Evolutionary conservation across 2,797 vertebrate genomes (phyloP).

Genomic region (Clarias platycephalus): DNA sequence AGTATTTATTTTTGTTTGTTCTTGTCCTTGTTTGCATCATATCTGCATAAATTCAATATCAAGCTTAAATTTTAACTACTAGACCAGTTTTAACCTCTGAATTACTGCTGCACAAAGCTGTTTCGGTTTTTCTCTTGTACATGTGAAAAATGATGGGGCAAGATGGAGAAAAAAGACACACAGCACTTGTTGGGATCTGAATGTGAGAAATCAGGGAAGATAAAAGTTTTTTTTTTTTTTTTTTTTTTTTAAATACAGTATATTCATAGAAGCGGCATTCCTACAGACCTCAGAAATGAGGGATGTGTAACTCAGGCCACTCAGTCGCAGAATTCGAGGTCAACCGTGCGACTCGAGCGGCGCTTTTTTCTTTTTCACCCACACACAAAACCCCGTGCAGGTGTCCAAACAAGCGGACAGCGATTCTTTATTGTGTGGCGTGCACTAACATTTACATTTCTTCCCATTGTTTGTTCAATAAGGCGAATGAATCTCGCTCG

Average conservation of each 20-base stretch:
- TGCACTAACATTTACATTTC: slow-evolving; percentile 69
- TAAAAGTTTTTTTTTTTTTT: neutral
- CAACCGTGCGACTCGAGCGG: slow-evolving; percentile 32
- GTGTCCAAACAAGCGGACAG: slow-evolving; percentile 70
- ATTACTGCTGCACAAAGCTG: neutral
- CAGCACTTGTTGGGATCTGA: neutral
- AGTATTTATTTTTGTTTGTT: neutral
- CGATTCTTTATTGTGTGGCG: slow-evolving; percentile 52
- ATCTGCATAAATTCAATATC: neutral
- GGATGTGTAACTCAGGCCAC: slow-evolving; percentile 16
- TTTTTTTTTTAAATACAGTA: neutral
- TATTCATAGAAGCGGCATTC: neutral
- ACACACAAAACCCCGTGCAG: slow-evolving; percentile 57
- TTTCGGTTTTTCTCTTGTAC: neutral
- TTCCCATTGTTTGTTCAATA: slow-evolving; percentile 71
- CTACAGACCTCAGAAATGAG: slow-evolving; percentile 9
- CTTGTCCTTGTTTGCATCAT: neutral
- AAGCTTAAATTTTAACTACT: neutral
- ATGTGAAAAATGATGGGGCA: neutral
- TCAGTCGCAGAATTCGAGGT: neutral
- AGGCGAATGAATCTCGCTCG: slow-evolving; percentile 62
- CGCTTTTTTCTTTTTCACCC: slow-evolving; percentile 26
- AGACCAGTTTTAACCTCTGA: neutral
- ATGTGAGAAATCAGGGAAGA: neutral
- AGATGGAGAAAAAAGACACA: slow-evolving; percentile 5